phyloP scores from a whole-genome alignment of 2,797 vertebrate species.

The Gymnothorax javanicus region DNA sequence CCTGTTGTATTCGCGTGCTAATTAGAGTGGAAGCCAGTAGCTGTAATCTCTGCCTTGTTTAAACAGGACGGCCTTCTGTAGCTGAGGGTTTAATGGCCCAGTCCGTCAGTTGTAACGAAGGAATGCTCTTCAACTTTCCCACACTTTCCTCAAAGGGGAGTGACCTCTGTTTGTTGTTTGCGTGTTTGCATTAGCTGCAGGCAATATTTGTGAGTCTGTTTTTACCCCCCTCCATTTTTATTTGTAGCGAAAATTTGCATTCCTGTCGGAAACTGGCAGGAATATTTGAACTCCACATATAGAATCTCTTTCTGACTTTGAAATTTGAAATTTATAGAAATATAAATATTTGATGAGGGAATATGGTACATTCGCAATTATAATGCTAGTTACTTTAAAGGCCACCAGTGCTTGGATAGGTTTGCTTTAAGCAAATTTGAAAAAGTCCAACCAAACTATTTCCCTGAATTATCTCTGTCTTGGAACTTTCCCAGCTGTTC shows the following conservation, averaged over 20 bases:
- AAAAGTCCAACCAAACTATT: background rate
- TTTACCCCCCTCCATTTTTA: background rate
- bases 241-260: constrained; percentile 8
- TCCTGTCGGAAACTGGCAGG: background rate
- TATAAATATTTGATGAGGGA: background rate
- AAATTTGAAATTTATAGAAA: background rate
- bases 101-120: constrained; percentile 54
- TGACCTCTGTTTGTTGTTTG: constrained; percentile 62
- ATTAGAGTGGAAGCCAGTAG: constrained; percentile 53
- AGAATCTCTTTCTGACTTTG: background rate
- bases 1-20: constrained; percentile 46
- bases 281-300: background rate
- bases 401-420: background rate
- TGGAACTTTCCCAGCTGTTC: background rate
- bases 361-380: background rate
- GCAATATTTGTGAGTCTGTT: constrained; percentile 36
- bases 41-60: constrained; percentile 60
- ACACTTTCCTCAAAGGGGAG: constrained; percentile 73
- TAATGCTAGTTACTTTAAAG: background rate
- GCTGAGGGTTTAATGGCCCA: constrained; percentile 38
- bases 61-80: constrained; percentile 62
- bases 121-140: constrained; percentile 72
- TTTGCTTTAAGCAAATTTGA: background rate
- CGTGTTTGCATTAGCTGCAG: constrained; percentile 34
- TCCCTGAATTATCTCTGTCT: background rate